Evolutionary conservation across 2,888 invertebrate genomes (phyloP), one percentile per base, ranked within the genome.

Genomic region (Dorcus parallelipipedus): DNA sequence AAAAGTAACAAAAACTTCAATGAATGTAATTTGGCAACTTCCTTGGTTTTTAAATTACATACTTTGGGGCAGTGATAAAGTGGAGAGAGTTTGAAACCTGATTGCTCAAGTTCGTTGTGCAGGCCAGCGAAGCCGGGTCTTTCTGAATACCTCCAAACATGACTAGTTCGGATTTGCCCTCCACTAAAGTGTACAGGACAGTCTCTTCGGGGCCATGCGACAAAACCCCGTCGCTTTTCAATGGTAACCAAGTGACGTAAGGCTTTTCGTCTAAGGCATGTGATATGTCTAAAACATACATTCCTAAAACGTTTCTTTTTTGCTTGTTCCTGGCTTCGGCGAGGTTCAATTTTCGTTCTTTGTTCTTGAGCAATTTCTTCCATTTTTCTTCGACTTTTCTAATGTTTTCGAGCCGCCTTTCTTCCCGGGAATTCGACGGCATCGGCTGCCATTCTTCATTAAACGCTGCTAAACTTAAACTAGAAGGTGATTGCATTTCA

Each of bases 141-240:
- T 92, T 93, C 69, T 90, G 88, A 65, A 97, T 93, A 58, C 97
- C 97, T n/a, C 97, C 97, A 81, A 97, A 97, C 84, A 97, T 89
- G 54, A 97, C 89, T 33, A 97, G 79, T 81, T 97, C 97, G 9
- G 93, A 93, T 73, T 93, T 90, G 9, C 95, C 97, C 64, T 89
- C 86, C 4, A 95, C 89, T 68, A 97, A 83, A 38, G 94, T 90
- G 75, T 96, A 96, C 70, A 96, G 84, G 65, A 96, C 91, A 50
- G 94, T 86, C 73, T 96, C 93, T 73, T 95, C 93, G 0, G 97
- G 95, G 33, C 88, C 87, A 70, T 88, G 84, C 14, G 84, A 85
- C 39, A 64, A 55, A 0, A 61, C 52, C 1, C 75, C 75, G 49
- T 71, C 71, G 61, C 86, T 83, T 68, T 89, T 87, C 64, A 86